A percentile compares a stretch with the other conserved stretches of the same genome.
Evolutionary conservation across 2,113 vertebrate genomes (phyloP).

Genomic region (Ranitomeya variabilis): DNA sequence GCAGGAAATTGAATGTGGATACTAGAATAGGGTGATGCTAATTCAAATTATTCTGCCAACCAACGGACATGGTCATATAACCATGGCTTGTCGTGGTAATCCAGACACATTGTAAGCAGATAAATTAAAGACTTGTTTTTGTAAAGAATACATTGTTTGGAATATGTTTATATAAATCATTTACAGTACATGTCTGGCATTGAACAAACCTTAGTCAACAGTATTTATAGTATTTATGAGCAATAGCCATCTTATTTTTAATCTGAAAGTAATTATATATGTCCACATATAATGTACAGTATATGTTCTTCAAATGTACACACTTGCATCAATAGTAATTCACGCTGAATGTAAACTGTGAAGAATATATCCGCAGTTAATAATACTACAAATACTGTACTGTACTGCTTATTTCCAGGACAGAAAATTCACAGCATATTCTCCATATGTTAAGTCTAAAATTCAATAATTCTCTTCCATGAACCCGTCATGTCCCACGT

Average conservation of each 20-base stretch:
- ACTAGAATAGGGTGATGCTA: neutral
- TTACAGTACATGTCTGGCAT: neutral
- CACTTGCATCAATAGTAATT: neutral
- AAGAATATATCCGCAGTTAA: too few species aligned
- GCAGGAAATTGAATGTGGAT: conserved; percentile 29
- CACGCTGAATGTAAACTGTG: too few species aligned
- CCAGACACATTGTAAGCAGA: neutral
- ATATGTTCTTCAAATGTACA: neutral
- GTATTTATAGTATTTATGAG: neutral
- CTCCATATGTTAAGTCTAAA: too few species aligned
- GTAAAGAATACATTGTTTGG: neutral
- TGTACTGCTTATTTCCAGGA: too few species aligned
- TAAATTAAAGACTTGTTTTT: neutral
- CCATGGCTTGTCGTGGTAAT: neutral
- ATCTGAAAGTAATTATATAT: neutral
- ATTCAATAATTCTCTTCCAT: too few species aligned
- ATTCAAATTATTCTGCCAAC: conserved; percentile 21
- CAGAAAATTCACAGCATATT: too few species aligned
- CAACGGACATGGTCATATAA: conserved; percentile 14
- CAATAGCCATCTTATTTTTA: neutral
- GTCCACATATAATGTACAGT: neutral
- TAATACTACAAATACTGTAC: too few species aligned
- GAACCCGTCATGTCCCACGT: too few species aligned
- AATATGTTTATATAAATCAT: neutral
- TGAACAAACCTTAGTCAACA: neutral